A percentile compares a stretch with the other conserved stretches of the same genome.
These are phyloP conservation scores for Lumbricus terrestris DNA, from an alignment of 2,888 invertebrate genomes.

Conservation along the genomic window DNA sequence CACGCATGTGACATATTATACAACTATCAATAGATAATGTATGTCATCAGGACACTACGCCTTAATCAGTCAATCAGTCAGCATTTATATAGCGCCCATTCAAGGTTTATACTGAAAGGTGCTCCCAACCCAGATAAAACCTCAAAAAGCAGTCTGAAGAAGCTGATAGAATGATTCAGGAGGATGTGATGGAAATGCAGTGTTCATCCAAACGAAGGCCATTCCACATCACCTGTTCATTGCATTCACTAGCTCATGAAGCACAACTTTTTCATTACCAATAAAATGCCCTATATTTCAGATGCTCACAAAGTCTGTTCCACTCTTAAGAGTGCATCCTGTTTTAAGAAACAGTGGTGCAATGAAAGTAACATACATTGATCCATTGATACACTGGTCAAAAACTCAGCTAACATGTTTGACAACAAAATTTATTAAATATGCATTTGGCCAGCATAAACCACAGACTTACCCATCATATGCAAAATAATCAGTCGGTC, in stretches of 20 bases:
- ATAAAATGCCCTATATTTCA: background rate
- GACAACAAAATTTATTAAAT: background rate
- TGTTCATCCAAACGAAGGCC: too few species aligned
- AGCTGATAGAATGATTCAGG: too few species aligned
- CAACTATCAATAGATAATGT: background rate
- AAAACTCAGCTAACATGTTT: background rate
- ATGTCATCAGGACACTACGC: background rate
- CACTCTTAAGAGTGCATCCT: background rate
- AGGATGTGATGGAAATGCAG: too few species aligned
- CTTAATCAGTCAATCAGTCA: too few species aligned
- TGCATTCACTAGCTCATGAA: too few species aligned
- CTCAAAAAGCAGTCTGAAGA: too few species aligned
- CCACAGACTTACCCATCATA: slow-evolving; percentile 31
- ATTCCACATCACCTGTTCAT: too few species aligned
- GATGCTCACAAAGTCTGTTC: background rate
- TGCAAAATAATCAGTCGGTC: slow-evolving; percentile 24
- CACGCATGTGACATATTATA: background rate
- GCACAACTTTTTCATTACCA: too few species aligned
- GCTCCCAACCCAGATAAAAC: too few species aligned
- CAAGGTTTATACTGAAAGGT: too few species aligned
- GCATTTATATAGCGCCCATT: too few species aligned
- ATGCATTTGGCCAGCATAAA: background rate
- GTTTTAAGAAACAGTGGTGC: background rate
- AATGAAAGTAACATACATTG: background rate
- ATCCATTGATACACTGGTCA: background rate